Base-by-base conservation (phyloP, 2,113 vertebrate species). In the Alexandromys fortis region DNA sequence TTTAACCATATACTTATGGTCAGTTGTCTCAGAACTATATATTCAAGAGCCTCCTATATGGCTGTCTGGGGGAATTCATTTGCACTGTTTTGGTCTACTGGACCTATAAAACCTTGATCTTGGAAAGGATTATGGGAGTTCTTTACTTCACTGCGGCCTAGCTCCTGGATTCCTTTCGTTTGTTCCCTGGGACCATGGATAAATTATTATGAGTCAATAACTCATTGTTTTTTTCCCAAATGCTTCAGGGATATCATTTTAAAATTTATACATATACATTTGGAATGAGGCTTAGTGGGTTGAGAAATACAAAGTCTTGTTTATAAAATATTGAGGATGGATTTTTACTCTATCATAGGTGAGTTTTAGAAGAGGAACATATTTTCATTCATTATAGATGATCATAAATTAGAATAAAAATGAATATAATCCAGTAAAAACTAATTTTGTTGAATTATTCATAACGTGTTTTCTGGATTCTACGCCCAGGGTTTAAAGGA, bases 151-250 rank as follows among this genome's bases (percentile, higher is more conserved):
- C 42, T 89, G 30, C 16, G n/a, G 2, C 65, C 42, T 17, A 86
- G 55, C 42, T 49, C 16, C 42, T 95, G 33, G 16, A 65, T 68
- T 78, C 49, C n/a, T 86, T 45, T 21, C 3, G 5, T 0, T 11
- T 45, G 8, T 19, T 55, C 63, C 30, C 67, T 38, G 16, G 73
- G n/a, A 94, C 47, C 75, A 67, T 91, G 92, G 72, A 17, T 76
- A 73, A 82, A 68, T 16, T 92, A 16, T n/a, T 93, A 3, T 68
- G 93, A 87, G 85, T 89, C 73, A 91, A 26, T 95, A 78, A 86
- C 17, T 83, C 67, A 42, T 89, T 7, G 1, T 89, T 86, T 86
- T 91, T 58, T 19, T 75, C 47, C 58, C 45, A 90, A 79, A 72
- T 65, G 35, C 8, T 86, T 85, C 52, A 47, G 76, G 26, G 70